phyloP scores from a whole-genome alignment of 2,797 vertebrate species.

The Rhincodon typus region DNA sequence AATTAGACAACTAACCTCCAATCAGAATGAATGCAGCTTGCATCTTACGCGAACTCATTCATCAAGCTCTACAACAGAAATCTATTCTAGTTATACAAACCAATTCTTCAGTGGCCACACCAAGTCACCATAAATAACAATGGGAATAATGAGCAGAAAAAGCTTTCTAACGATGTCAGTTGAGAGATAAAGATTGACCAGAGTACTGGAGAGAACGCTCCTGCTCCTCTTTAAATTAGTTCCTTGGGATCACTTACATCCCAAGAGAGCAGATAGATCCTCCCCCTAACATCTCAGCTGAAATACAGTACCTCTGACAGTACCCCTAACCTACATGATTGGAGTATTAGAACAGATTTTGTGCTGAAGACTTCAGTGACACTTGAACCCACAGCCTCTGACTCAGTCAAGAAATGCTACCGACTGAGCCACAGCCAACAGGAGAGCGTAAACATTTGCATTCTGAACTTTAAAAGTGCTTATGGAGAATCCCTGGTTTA shows the following conservation, averaged over 20 bases:
- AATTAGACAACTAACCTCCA: background rate
- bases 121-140: background rate
- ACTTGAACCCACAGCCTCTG: background rate
- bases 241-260: background rate
- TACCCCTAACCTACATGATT: background rate
- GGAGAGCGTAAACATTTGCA: background rate
- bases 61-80: background rate
- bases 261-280: background rate
- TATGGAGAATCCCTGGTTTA: background rate
- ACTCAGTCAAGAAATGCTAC: background rate
- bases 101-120: no score
- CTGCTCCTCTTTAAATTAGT: background rate
- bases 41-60: background rate
- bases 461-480: background rate
- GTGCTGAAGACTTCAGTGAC: background rate
- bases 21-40: background rate
- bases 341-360: background rate
- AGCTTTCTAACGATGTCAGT: background rate
- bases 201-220: background rate
- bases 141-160: background rate
- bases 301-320: background rate
- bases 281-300: background rate
- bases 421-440: background rate
- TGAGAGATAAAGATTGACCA: background rate
- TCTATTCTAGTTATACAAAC: no score